phyloP scores from a whole-genome alignment of 2,888 invertebrate species.

The Ophion ventricosus region DNA sequence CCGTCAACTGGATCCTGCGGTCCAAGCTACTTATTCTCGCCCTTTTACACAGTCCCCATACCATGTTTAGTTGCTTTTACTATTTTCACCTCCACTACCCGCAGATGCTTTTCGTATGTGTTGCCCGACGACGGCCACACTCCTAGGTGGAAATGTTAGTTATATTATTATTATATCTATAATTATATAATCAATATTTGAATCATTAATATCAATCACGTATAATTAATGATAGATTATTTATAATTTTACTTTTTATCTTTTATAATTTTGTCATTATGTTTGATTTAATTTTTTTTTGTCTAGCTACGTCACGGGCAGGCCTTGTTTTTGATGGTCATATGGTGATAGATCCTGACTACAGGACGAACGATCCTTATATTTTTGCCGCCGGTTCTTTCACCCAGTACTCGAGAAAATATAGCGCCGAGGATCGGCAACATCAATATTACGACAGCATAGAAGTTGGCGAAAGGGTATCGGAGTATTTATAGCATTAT shows the following conservation, averaged over 20 bases:
- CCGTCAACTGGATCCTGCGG: no score
- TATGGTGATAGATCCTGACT: constrained; percentile 86
- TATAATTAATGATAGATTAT: no score
- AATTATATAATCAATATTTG: background rate
- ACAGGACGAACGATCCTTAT: constrained; percentile 87
- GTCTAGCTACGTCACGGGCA: constrained; percentile 85
- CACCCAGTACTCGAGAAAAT: constrained; percentile 87
- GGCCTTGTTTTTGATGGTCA: constrained; percentile 87
- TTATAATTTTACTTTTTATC: background rate
- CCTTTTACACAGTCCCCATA: no score
- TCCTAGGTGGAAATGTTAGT: no score
- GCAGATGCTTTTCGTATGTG: no score
- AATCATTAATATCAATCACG: background rate
- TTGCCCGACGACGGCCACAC: no score
- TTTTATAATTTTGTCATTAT: background rate
- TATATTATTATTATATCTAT: background rate
- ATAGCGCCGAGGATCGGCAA: constrained; percentile 84
- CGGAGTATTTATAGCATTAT: no score
- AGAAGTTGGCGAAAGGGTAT: constrained; percentile 87
- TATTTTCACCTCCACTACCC: no score
- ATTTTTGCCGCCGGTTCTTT: constrained; percentile 88
- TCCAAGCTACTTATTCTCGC: no score
- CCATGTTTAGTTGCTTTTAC: no score
- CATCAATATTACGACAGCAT: constrained; percentile 86
- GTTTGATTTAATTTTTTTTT: background rate